Evolutionary conservation across 2,797 vertebrate genomes (phyloP).

Genomic region (Mallotus villosus): DNA sequence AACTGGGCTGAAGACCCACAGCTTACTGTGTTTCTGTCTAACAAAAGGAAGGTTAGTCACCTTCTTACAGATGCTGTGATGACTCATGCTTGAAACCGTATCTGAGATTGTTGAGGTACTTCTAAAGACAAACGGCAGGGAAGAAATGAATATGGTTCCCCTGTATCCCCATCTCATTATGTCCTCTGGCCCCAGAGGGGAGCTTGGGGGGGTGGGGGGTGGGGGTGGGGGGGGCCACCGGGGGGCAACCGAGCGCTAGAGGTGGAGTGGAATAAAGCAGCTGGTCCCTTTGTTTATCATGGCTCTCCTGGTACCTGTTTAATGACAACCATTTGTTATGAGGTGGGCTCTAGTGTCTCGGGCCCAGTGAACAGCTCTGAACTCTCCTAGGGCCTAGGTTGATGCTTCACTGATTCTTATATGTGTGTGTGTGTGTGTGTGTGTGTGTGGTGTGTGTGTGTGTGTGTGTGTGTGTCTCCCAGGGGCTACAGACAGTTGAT

Average conservation of each 20-base stretch:
- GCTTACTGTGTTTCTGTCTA: no score
- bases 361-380: neutral
- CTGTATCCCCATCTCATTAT: no score
- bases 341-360: neutral
- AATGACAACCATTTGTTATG: constrained; percentile 17
- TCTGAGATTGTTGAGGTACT: neutral
- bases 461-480: no score
- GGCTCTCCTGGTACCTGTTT: neutral
- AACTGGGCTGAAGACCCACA: no score
- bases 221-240: neutral
- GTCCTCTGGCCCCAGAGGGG: no score
- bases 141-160: no score
- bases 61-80: no score
- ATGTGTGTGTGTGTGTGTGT: no score
- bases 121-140: neutral
- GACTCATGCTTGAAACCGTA: no score
- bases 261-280: neutral
- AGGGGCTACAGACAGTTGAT: no score
- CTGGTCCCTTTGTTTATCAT: neutral
- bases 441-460: no score
- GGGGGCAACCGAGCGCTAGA: neutral
- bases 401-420: constrained; percentile 19
- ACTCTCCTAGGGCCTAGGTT: constrained; percentile 21
- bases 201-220: neutral
- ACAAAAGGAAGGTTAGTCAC: no score